Evolutionary conservation across 92 coral and sea anemone genomes (phyloP).

Genomic region (Blastomussa wellsi): DNA sequence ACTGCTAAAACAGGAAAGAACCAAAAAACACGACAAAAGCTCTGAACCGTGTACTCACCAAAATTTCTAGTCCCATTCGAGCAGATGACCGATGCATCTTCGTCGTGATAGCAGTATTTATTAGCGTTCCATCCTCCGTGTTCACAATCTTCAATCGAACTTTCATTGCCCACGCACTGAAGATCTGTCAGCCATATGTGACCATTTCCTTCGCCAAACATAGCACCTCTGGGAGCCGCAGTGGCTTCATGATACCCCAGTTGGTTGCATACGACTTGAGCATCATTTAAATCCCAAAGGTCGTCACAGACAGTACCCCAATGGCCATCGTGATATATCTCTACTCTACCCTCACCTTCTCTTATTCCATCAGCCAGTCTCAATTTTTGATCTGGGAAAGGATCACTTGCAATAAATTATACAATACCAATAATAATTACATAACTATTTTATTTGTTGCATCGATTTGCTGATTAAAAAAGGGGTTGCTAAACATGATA

Average conservation of each 20-base stretch:
- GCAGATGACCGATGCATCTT: slow-evolving; percentile 42
- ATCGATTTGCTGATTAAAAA: too few relatives aligned
- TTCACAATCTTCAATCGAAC: slow-evolving; percentile 21
- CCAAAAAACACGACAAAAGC: background rate
- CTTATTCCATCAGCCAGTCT: slow-evolving; percentile 32
- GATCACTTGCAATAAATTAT: background rate
- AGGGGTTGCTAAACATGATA: too few relatives aligned
- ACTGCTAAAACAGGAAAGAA: background rate
- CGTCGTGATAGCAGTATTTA: slow-evolving; percentile 4
- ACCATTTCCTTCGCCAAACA: slow-evolving; percentile 39
- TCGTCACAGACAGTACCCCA: slow-evolving; percentile 49
- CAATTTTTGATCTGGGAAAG: slow-evolving; percentile 25
- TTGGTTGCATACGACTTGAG: slow-evolving; percentile 34
- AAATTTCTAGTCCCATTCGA: background rate
- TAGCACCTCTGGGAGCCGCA: background rate
- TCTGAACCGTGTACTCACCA: background rate
- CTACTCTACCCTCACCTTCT: slow-evolving; percentile 44
- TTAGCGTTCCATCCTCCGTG: slow-evolving; percentile 16
- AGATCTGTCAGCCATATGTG: slow-evolving; percentile 35
- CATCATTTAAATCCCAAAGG: slow-evolving; percentile 27
- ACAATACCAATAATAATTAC: background rate
- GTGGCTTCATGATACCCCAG: slow-evolving; percentile 17
- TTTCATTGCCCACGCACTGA: slow-evolving; percentile 26
- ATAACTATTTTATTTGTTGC: background rate
- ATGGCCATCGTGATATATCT: slow-evolving; percentile 30